Conservation (phyloP, 2,113 vertebrate genomes). For the Varanus salvator region DNA sequence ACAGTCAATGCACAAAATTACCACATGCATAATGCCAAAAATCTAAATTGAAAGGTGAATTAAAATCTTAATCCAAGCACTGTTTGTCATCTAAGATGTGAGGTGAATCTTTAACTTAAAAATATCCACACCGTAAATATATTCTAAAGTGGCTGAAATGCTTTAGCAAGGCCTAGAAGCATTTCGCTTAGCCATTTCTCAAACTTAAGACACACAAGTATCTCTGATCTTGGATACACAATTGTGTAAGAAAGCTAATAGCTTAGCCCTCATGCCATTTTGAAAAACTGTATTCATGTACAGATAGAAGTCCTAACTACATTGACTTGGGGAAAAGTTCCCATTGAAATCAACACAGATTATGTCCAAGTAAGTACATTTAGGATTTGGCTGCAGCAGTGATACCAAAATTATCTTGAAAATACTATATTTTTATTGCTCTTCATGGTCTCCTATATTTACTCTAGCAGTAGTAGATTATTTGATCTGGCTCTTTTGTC, state of each 20-base stretch:
- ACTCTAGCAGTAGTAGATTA: neutral
- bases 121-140: slow-evolving; percentile 10
- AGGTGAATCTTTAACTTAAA: neutral
- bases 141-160: slow-evolving; percentile 5
- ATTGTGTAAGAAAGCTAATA: slow-evolving; percentile 19
- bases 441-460: slow-evolving; percentile 2
- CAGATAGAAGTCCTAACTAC: neutral
- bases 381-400: neutral
- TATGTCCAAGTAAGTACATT: neutral
- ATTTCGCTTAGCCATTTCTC: neutral
- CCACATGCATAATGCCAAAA: neutral
- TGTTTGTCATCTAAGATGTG: neutral
- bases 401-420: slow-evolving; percentile 19
- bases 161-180: neutral
- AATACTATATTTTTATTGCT: slow-evolving; percentile 21
- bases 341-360: neutral
- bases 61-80: neutral
- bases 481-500: neutral
- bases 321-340: neutral
- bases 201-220: neutral
- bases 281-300: neutral
- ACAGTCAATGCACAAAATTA: neutral
- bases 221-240: slow-evolving; percentile 3
- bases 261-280: slow-evolving; percentile 4
- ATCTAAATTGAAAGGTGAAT: neutral